Evolutionary conservation across 2,113 vertebrate species (phyloP).

Genomic region (Galeopterus variegatus): DNA sequence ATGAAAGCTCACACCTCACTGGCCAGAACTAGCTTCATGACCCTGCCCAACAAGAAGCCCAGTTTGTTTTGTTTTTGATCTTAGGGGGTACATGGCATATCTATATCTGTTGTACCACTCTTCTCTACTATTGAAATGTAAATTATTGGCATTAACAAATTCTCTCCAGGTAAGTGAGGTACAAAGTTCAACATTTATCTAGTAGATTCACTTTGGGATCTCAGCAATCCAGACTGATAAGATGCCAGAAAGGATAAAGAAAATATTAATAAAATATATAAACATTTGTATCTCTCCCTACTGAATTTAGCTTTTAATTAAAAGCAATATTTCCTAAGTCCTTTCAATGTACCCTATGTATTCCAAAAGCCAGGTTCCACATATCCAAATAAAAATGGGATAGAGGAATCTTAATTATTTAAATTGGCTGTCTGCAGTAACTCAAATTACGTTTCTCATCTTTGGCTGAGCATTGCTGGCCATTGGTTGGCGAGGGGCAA

Average conservation of each 20-base stretch:
- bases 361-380: background rate
- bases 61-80: background rate
- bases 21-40: background rate
- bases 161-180: background rate
- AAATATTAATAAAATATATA: conserved; percentile 18
- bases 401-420: background rate
- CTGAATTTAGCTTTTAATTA: conserved; percentile 43
- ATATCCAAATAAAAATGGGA: conserved; percentile 23
- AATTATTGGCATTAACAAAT: background rate
- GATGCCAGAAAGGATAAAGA: conserved; percentile 31
- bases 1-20: background rate
- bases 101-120: background rate
- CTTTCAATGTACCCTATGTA: background rate
- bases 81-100: background rate
- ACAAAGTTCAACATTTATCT: background rate
- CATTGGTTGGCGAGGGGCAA: background rate
- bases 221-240: background rate
- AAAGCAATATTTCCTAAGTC: background rate
- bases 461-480: background rate
- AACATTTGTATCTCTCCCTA: background rate
- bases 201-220: background rate
- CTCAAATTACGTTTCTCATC: background rate
- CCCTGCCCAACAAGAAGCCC: background rate
- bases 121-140: background rate
- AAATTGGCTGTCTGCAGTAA: background rate